Conservation (phyloP, 2,797 vertebrate species). For the Eospalax fontanierii region DNA sequence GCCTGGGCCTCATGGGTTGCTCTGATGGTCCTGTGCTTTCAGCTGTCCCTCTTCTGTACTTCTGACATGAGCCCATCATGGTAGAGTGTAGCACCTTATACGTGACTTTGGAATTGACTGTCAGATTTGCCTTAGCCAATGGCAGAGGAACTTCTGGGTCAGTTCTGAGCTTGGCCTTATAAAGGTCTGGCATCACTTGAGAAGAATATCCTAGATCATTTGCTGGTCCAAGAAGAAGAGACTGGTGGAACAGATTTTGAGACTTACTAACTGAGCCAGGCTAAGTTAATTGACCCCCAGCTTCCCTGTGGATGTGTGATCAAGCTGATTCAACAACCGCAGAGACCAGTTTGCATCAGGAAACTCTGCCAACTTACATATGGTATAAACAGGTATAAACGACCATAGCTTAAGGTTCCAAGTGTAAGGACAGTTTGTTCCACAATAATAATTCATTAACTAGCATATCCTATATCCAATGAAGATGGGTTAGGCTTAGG, state of each 20-base stretch:
- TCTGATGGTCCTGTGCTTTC: not conserved
- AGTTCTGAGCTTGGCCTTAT: not conserved
- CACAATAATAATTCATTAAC: not conserved
- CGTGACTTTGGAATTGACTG: not conserved
- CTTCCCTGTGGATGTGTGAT: not conserved
- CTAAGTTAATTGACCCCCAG: not conserved
- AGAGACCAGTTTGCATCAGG: not conserved
- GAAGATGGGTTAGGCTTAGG: not conserved
- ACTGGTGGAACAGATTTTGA: too few species aligned
- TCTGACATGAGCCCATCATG: not conserved
- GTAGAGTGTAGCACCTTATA: not conserved
- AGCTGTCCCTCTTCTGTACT: not conserved
- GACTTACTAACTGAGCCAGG: fast-evolving
- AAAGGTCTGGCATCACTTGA: not conserved
- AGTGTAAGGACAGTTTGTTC: not conserved
- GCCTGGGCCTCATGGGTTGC: fast-evolving
- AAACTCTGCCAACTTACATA: not conserved
- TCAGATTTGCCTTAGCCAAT: not conserved
- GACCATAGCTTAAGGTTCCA: not conserved
- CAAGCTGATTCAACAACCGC: not conserved
- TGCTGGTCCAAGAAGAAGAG: not conserved
- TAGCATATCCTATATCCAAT: not conserved
- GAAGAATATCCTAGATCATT: not conserved
- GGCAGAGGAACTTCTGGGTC: too few species aligned
- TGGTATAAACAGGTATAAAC: not conserved